Evolutionary conservation across 2,797 vertebrate species (phyloP).

Genomic region (Pseudochaenichthys georgianus): DNA sequence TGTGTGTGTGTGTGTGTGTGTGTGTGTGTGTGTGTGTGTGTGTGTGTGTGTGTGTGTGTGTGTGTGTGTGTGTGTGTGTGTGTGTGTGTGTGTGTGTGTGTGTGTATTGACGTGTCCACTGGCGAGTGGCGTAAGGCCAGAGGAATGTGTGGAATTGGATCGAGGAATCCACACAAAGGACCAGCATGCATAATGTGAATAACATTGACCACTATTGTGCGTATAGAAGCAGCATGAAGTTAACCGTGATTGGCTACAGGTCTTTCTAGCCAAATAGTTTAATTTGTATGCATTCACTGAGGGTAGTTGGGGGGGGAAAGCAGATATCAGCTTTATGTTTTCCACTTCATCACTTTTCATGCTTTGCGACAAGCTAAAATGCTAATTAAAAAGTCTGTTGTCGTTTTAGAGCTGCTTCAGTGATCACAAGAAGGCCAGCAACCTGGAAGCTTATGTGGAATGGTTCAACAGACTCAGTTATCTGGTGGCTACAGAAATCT

Average conservation of each 20-base stretch:
- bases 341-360: background rate
- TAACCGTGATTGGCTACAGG: slow-evolving; percentile 21
- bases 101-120: slow-evolving; percentile 13
- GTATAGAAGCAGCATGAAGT: slow-evolving; percentile 26
- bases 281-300: slow-evolving; percentile 22
- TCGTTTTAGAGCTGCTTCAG: slow-evolving; percentile 87
- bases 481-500: slow-evolving; percentile 96
- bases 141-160: slow-evolving; percentile 81
- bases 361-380: slow-evolving; percentile 3
- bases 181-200: slow-evolving; percentile 38
- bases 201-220: slow-evolving; percentile 32
- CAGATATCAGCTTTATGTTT: slow-evolving; percentile 19
- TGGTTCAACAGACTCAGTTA: slow-evolving; percentile 98
- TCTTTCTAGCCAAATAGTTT: slow-evolving; percentile 7
- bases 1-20: too few relatives aligned
- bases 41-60: background rate
- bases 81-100: slow-evolving; percentile 16
- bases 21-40: background rate
- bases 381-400: slow-evolving; percentile 37
- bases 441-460: slow-evolving; percentile 94
- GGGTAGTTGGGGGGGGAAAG: too few relatives aligned
- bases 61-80: slow-evolving; percentile 12
- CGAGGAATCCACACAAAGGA: slow-evolving; percentile 65
- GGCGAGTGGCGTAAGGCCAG: slow-evolving; percentile 61
- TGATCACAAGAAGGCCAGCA: slow-evolving; percentile 90